Evolutionary conservation across 1,140 invertebrate species (phyloP).

Genomic region (Alviniconcha marisindica): DNA sequence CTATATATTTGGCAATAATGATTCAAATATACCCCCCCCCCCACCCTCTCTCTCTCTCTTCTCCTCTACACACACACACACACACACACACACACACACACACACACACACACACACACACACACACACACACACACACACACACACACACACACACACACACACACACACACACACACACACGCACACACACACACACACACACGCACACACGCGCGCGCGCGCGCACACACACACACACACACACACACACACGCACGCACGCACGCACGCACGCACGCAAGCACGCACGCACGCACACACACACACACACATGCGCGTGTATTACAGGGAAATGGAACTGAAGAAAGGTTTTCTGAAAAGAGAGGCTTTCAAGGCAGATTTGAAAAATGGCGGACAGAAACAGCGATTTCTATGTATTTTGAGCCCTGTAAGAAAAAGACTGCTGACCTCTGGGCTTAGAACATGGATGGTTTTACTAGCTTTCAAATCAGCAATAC

Average conservation of each 20-base stretch:
- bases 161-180: constrained; percentile 17
- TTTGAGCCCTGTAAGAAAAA: no score
- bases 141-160: constrained; percentile 17
- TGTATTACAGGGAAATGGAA: no score
- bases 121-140: not conserved
- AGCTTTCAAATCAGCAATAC: no score
- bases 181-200: not conserved
- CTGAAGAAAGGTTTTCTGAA: no score
- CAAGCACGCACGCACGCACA: not conserved
- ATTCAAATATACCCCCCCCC: not conserved
- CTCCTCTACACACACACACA: not conserved
- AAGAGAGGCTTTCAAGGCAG: no score
- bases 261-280: no score
- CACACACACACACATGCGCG: no score
- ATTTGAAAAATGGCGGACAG: no score
- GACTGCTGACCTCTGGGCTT: no score
- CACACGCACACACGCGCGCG: not conserved
- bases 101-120: not conserved
- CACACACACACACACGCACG: not conserved
- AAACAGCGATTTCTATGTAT: no score
- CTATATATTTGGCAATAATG: no score
- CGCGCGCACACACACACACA: constrained; percentile 12
- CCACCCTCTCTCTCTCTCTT: not conserved
- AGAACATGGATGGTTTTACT: no score
- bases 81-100: not conserved